Base-by-base conservation (phyloP, 2,888 invertebrate species). In the Phaonia tiefii region DNA sequence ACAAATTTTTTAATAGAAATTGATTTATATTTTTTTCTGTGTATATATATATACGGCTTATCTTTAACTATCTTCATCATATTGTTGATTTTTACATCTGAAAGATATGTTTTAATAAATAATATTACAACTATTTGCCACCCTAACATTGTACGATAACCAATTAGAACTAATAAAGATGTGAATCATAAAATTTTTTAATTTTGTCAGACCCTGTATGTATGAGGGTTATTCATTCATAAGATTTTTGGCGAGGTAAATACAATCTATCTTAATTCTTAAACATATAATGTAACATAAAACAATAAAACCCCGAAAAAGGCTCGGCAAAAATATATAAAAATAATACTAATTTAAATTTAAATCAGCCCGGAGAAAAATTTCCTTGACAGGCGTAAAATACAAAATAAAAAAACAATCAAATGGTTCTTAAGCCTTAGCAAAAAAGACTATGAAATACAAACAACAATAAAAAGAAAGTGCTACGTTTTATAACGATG, bases 371-470 rank as follows among this genome's bases (percentile, higher is more conserved):
- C 37, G 20, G 13, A 37, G 22, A 49, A 67, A 17, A 67, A 11
- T 58, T 17, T 54, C 5, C 67, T 31, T 72, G 60, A 37, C 37
- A 60, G 31, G 60, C 46, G 37, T 60, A 20, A 67, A 67, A 56
- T 11, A 13, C 20, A n/a, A n/a, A 54, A 54, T 2, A 54, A 22
- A 13, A 8, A 22, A 37, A 58, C 42, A 54, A 13, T 20, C 42
- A 25, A 54, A 72, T 7, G 58, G 31, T 1, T 3, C 31, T 31
- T 31, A 31, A 25, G 13, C n/a, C n/a, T n/a, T n/a, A n/a, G n/a
- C n/a, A n/a, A 13, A 20, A 20, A 51, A 67, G n/a, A 17, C 22
- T 1, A 54, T 54, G 13, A 25, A 25, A 13, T 54, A 13, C 54
- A 22, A n/a, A 54, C 1, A 25, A 25, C 13, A 25, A 54, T 54